Conservation (phyloP, 2,797 vertebrate species). For the Rhynchonycteris naso region DNA sequence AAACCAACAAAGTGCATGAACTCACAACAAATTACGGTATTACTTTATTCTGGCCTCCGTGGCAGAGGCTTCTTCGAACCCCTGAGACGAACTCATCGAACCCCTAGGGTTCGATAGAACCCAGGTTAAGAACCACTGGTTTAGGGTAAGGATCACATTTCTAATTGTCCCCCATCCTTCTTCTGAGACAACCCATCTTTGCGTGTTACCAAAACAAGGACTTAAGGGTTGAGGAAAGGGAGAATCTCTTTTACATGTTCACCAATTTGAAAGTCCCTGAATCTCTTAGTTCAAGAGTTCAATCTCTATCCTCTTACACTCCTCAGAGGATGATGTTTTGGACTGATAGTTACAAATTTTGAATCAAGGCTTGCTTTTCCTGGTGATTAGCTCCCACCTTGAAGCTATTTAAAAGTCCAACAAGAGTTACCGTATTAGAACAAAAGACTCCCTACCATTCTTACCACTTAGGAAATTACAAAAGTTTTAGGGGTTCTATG, state of each 20-base stretch:
- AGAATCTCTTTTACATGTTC: not conserved
- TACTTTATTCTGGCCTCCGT: too few relatives aligned
- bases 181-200: not conserved
- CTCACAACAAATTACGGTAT: too few relatives aligned
- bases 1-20: too few relatives aligned
- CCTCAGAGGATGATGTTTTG: not conserved
- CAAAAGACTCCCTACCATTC: not conserved
- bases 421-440: not conserved
- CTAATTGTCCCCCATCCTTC: not conserved
- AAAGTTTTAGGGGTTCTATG: not conserved
- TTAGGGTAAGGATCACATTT: not conserved
- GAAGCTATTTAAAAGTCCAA: not conserved
- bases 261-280: not conserved
- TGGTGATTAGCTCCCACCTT: not conserved
- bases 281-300: not conserved
- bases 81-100: too few relatives aligned
- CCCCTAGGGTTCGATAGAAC: too few relatives aligned
- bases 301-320: not conserved
- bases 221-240: accelerated
- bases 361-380: not conserved
- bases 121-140: too few relatives aligned
- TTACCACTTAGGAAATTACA: not conserved
- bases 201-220: not conserved
- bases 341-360: not conserved
- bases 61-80: too few relatives aligned